A percentile compares a stretch with the other conserved stretches of the same genome.
phyloP scores from a whole-genome alignment of 1,140 invertebrate genomes.

The Trichogramma pretiosum region DNA sequence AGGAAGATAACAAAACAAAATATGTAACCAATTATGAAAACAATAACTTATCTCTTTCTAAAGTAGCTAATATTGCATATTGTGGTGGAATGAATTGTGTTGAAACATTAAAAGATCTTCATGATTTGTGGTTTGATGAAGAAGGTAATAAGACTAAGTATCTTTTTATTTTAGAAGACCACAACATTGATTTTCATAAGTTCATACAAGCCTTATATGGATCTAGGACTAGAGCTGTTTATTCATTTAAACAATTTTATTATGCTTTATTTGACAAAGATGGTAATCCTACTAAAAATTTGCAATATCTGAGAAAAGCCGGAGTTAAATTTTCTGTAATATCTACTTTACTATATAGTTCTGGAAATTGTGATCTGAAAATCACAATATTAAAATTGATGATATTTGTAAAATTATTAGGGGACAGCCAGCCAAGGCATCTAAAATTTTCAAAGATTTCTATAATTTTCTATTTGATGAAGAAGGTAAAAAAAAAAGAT shows the following conservation, averaged over 20 bases:
- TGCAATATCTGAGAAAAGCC: slow-evolving; percentile 17
- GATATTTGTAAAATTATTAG: slow-evolving; percentile 11
- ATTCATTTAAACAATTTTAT: slow-evolving; percentile 17
- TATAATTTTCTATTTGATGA: slow-evolving; percentile 10
- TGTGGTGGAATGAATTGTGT: slow-evolving; percentile 19
- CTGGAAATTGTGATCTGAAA: slow-evolving; percentile 12
- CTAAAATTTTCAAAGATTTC: slow-evolving; percentile 7
- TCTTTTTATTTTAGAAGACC: slow-evolving; percentile 12
- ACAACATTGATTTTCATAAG: neutral
- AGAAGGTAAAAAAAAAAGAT: slow-evolving; percentile 22
- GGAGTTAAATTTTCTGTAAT: neutral
- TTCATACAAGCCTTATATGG: neutral
- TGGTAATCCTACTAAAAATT: slow-evolving; percentile 22
- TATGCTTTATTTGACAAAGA: slow-evolving; percentile 20
- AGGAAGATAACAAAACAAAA: neutral
- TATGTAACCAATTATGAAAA: slow-evolving; percentile 1
- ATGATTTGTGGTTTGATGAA: slow-evolving; percentile 19
- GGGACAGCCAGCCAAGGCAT: neutral
- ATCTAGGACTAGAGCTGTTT: neutral
- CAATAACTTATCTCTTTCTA: neutral
- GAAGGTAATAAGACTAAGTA: slow-evolving; percentile 21
- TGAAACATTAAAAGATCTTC: slow-evolving; percentile 18
- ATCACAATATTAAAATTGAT: slow-evolving; percentile 1
- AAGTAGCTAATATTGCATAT: neutral
- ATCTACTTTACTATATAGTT: slow-evolving; percentile 11